Evolutionary conservation across 1,140 invertebrate species (phyloP), one percentile per base, ranked within the genome.

Genomic region (Leucophenga varia): DNA sequence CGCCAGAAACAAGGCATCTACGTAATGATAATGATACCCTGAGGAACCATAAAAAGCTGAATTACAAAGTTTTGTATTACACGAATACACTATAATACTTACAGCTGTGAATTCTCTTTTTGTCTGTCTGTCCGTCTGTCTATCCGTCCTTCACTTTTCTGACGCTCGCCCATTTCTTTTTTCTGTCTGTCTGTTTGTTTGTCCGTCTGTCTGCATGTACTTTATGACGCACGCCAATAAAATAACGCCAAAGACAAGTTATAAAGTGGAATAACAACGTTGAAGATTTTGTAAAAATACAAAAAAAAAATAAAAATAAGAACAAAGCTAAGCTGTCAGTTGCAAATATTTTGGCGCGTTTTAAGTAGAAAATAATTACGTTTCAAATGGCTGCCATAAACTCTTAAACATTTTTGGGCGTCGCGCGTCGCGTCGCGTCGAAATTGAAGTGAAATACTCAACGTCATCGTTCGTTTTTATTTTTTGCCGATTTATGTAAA

Each of bases 301-400:
- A 25, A 25, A 25, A 25, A 6, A 25, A 25, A 25, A 25, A 10
- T 6, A 25, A 25, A 25, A 25, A 25, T 25, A 25, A 6, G 10
- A 5, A 25, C 22, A 25, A 25, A 25, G 22, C 22, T 25, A 6
- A 25, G 22, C 22, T 25, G 22, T 25, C 22, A 25, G 22, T 25
- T 25, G 22, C 22, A 25, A 25, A 25, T 25, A 10, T 25, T 25
- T 25, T n/a, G n/a, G n/a, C n/a, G n/a, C n/a, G n/a, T n/a, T 42
- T 57, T 63, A 63, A 65, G 53, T 57, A 50, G 53, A 30, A 68
- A 63, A 65, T 65, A 65, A 65, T 65, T 67, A 52, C 55, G 52
- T 46, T 39, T 45, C 47, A 57, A 59, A 61, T 17, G n/a, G 19
- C 17, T 17, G 21, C 32, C 30, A 36, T 30, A 16, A 38, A 37